A percentile compares a stretch with the other conserved stretches of the same genome.
phyloP scores from a whole-genome alignment of 2,888 invertebrate genomes.

The Lithophane ornitopus region DNA sequence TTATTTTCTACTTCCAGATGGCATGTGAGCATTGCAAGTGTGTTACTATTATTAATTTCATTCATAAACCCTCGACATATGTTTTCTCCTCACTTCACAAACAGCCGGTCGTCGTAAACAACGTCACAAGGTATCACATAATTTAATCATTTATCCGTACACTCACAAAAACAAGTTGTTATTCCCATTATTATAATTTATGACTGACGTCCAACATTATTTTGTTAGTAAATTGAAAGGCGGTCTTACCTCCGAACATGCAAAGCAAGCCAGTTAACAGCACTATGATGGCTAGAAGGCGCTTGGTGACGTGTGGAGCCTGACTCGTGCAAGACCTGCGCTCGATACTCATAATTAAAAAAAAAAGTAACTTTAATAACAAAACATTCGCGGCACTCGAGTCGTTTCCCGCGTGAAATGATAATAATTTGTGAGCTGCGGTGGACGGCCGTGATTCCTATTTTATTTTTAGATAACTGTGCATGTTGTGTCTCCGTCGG shows the following conservation, averaged over 20 bases:
- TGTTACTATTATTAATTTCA: slow-evolving; percentile 22
- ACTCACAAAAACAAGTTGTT: slow-evolving; percentile 20
- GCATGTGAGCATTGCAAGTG: background rate
- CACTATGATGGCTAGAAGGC: slow-evolving; percentile 80
- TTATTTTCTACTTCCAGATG: too few relatives aligned
- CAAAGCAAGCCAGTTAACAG: slow-evolving; percentile 82
- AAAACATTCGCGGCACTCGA: slow-evolving; percentile 60
- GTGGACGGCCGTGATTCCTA: slow-evolving; percentile 77
- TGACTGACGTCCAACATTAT: slow-evolving; percentile 23
- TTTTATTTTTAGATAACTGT: slow-evolving; percentile 81
- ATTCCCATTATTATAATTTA: slow-evolving; percentile 50
- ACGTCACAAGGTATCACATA: slow-evolving; percentile 11
- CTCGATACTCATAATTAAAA: slow-evolving; percentile 75
- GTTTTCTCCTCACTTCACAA: background rate
- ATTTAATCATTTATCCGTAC: slow-evolving; percentile 13
- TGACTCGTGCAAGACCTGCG: slow-evolving; percentile 77
- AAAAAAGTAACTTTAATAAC: slow-evolving; percentile 45
- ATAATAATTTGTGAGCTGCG: slow-evolving; percentile 63
- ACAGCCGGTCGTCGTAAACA: slow-evolving; percentile 27
- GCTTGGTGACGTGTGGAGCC: slow-evolving; percentile 80
- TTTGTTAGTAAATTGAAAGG: slow-evolving; percentile 71
- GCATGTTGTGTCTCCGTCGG: slow-evolving; percentile 80
- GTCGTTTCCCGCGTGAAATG: slow-evolving; percentile 62
- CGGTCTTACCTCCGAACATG: slow-evolving; percentile 84
- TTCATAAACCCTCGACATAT: slow-evolving; percentile 13